Base-by-base conservation (phyloP, 2,888 invertebrate genomes). In the Zaprionus lineosus region DNA sequence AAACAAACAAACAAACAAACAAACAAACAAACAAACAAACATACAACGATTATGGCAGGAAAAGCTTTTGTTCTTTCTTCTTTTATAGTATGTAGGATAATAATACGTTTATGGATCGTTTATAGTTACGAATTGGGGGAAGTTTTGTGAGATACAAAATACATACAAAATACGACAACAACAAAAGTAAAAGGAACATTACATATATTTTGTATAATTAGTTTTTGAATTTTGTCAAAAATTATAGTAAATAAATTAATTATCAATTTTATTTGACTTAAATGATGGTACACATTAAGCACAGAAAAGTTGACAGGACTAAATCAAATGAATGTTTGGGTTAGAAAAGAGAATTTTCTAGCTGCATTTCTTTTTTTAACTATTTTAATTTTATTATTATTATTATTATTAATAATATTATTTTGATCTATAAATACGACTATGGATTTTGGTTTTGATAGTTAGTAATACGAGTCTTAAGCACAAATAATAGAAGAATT, bases 31-130 rank as follows among this genome's bases (percentile, higher is more conserved):
- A 65, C 75, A 52, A 78, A 79, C 77, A 47, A 78, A 78, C 77
- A 37, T 71, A 85, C 78, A 78, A 85, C 85, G 61, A 63, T 85
- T 78, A 85, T 85, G 85, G 52, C 69, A 63, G 81, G 68, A 75
- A 44, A 59, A 39, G 50, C 51, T 56, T 34, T 43, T 37, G 39
- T 48, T 21, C 9, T 6, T 47, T 34, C 8, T 44, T 59, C 26
- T 44, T 24, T 34, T 31, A 39, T 19, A 39, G 14, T 53, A 41
- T 59, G 47, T 43, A 47, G 59, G 16, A 59, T 50, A 36, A 16
- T 50, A 46, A 34, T 61, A 64, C 52, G 61, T 47, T 46, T 29
- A 24, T 29, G 33, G 37, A 44, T 58, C 39, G 57, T 15, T n/a
- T n/a, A 44, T 34, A 57, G 26, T 51, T 57, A 57, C 66, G 64